Percentiles rank a stretch among this genome's conserved stretches.
These are phyloP conservation scores for Drosophila sp. DNA, from an alignment of 1,140 invertebrate species.

Conservation along the genomic window DNA sequence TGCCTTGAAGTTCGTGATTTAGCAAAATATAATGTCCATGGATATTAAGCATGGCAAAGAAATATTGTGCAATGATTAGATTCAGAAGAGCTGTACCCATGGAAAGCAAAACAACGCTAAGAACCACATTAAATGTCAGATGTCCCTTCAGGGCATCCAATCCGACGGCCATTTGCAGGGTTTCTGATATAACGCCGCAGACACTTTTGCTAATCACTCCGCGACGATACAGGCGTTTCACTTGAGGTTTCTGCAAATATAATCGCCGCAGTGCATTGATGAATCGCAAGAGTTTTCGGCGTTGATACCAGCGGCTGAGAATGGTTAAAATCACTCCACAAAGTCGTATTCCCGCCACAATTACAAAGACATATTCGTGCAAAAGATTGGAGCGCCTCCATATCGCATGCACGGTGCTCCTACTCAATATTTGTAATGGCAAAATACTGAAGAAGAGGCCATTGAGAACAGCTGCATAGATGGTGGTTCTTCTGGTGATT, in stretches of 20 bases:
- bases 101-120: neutral
- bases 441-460: constrained; percentile 4
- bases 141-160: neutral
- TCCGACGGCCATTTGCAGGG: constrained; percentile 5
- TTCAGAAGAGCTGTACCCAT: constrained; percentile 28
- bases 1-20: constrained; percentile 23
- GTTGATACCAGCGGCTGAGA: constrained; percentile 39
- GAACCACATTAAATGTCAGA: neutral
- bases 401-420: neutral
- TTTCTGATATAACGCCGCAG: neutral
- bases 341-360: constrained; percentile 17
- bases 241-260: constrained; percentile 20
- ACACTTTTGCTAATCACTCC: constrained; percentile 36
- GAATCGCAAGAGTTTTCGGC: constrained; percentile 19
- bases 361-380: constrained; percentile 41
- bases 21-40: constrained; percentile 39
- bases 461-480: constrained; percentile 35
- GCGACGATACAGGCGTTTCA: constrained; percentile 28
- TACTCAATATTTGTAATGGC: neutral
- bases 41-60: constrained; percentile 36
- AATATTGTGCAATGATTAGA: constrained; percentile 45
- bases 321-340: constrained; percentile 27
- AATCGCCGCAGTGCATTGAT: constrained; percentile 23
- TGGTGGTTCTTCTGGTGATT: constrained; percentile 16
- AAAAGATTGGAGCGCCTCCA: constrained; percentile 14